Evolutionary conservation across 2,888 invertebrate genomes (phyloP), one percentile per base, ranked within the genome.

Genomic region (Mactromeris polynyma): DNA sequence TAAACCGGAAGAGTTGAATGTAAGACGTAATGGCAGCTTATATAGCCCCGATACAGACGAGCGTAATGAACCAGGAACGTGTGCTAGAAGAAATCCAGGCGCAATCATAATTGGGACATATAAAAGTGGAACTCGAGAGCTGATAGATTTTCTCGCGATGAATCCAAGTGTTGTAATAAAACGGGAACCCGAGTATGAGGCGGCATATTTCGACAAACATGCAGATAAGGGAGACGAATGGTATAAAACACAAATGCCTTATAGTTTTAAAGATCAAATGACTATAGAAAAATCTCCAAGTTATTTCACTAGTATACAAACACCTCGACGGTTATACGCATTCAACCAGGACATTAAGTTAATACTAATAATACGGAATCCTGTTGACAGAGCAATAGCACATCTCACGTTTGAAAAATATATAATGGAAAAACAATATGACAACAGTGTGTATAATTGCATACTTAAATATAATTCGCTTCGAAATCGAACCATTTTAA

Each of bases 261-360:
- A 98, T 95, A 82, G 79, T n/a, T 98, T 98, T 97, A 98, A 98
- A 91, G 98, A 98, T 58, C 99, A 99, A 97, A 98, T 99, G 93
- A 99, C 99, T 86, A 98, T 99, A 94, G 99, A 99, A 97, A 99
- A 99, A 97, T 99, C 99, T 94, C 99, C 99, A 11, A 99, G 99
- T 95, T 99, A 99, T 97, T 99, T 99, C 97, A 98, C 99, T 73
- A 98, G 98, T 88, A 98, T 98, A 7, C 98, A 98, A 97, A 99
- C 98, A 42, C 99, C 99, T 14, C 98, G 98, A 97, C 97, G 99
- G 92, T 98, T 99, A 83, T 97, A 98, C 93, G 98, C 98, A 87
- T 99, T 99, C 98, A 99, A 99, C 97, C 98, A 98, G 2, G 98
- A 98, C 96, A 98, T 99, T 40, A 94, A 98, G 94, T 97, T 99